Conservation (phyloP, 2,888 invertebrate species). For the Leptinotarsa haldemani region DNA sequence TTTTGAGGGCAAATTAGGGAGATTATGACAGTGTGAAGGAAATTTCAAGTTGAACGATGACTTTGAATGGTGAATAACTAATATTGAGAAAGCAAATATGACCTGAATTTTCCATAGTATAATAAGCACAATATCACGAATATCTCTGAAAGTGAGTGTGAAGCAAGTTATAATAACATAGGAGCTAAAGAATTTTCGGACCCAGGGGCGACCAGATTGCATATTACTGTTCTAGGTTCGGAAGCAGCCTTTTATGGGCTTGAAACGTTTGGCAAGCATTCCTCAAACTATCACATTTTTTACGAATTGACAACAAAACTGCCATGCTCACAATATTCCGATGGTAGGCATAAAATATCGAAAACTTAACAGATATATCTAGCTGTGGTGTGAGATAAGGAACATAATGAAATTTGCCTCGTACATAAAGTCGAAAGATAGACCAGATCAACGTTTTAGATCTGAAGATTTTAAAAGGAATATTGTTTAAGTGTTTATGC, state of each 20-base stretch:
- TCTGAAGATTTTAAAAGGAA: constrained; percentile 18
- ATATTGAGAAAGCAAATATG: background rate
- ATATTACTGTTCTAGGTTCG: background rate
- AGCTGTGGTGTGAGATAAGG: background rate
- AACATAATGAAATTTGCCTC: background rate
- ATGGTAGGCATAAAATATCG: background rate
- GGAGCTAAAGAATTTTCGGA: background rate
- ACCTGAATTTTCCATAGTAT: background rate
- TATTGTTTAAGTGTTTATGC: background rate
- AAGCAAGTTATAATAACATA: background rate
- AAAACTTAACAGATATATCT: background rate
- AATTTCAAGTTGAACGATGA: background rate
- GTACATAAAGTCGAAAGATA: background rate
- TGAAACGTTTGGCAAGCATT: background rate
- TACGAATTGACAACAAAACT: background rate
- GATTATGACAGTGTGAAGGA: background rate
- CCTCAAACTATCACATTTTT: background rate
- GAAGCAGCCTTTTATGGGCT: background rate
- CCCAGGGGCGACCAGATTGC: background rate
- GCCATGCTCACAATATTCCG: background rate
- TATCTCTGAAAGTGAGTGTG: no score
- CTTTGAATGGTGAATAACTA: background rate
- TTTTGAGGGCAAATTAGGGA: background rate
- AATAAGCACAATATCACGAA: background rate
- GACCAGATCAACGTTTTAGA: background rate